Evolutionary conservation across 1,140 invertebrate species (phyloP).

Genomic region (Papilio machaon): DNA sequence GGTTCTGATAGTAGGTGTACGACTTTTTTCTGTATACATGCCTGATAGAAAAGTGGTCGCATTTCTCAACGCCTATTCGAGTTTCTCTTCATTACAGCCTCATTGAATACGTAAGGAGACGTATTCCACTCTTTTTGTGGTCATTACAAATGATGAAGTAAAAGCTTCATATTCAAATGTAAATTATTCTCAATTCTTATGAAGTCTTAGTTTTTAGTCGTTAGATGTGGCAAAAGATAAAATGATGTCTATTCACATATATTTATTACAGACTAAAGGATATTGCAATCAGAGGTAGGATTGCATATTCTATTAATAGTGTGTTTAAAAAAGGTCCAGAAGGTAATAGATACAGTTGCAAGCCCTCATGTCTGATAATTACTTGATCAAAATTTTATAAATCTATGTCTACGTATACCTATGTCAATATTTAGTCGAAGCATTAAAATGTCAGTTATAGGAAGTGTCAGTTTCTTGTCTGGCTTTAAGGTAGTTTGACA

Average conservation of each 20-base stretch:
- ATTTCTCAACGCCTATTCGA: background rate
- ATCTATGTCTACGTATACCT: too few relatives aligned
- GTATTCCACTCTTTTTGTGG: background rate
- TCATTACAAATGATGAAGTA: conserved; percentile 6
- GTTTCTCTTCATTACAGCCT: background rate
- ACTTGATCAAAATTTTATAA: too few relatives aligned
- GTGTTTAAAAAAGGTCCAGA: background rate
- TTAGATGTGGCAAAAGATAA: background rate
- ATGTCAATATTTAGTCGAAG: too few relatives aligned
- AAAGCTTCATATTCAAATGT: background rate
- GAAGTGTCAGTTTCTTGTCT: background rate
- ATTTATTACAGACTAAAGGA: background rate
- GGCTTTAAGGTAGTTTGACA: background rate
- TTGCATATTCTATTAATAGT: background rate
- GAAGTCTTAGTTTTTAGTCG: background rate
- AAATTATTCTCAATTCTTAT: background rate
- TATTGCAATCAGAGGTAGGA: background rate
- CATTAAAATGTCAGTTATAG: background rate
- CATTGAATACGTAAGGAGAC: background rate
- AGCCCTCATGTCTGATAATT: too few relatives aligned
- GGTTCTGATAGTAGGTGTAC: background rate
- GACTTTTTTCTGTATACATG: background rate
- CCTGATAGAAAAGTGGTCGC: background rate
- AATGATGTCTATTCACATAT: background rate
- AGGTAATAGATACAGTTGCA: too few relatives aligned